Percentiles rank a stretch among this genome's conserved stretches.
These are phyloP conservation scores for Zaprionus nigranus DNA, from an alignment of 1,140 invertebrate species.

Conservation along the genomic window DNA sequence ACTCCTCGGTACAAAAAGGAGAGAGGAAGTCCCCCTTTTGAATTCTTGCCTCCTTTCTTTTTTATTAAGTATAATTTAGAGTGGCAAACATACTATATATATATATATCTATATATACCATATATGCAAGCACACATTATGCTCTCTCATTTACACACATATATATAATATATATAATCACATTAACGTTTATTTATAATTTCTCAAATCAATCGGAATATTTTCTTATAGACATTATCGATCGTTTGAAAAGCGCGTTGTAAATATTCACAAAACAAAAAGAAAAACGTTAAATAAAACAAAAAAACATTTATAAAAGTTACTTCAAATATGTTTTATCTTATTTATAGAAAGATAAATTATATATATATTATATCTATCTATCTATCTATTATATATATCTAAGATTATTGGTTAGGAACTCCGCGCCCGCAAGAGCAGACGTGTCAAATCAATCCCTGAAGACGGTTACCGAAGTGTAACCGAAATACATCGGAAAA, in stretches of 20 bases:
- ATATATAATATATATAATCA: slow-evolving; percentile 22
- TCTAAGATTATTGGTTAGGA: too few species aligned
- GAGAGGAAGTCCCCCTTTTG: slow-evolving; percentile 14
- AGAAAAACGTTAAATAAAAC: slow-evolving; percentile 47
- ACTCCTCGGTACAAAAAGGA: slow-evolving; percentile 23
- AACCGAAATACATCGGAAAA: too few species aligned
- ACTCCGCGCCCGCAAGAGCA: too few species aligned
- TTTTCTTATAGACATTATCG: slow-evolving; percentile 12
- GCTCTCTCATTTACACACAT: slow-evolving; percentile 23
- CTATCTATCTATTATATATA: background rate
- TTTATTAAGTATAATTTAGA: slow-evolving; percentile 32
- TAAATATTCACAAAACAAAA: slow-evolving; percentile 39
- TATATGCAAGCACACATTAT: background rate
- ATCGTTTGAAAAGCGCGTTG: slow-evolving; percentile 46
- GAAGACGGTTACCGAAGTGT: too few species aligned
- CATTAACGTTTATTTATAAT: slow-evolving; percentile 29
- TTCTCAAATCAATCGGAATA: background rate
- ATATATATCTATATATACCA: slow-evolving; percentile 26
- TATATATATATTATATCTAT: too few species aligned
- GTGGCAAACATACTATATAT: slow-evolving; percentile 5
- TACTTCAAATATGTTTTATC: background rate
- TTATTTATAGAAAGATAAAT: too few species aligned
- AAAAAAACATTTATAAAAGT: background rate
- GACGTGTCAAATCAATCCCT: too few species aligned
- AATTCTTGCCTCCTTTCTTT: slow-evolving; percentile 44